Base-by-base conservation (phyloP, 2,797 vertebrate genomes). In the Antennarius maculatus region DNA sequence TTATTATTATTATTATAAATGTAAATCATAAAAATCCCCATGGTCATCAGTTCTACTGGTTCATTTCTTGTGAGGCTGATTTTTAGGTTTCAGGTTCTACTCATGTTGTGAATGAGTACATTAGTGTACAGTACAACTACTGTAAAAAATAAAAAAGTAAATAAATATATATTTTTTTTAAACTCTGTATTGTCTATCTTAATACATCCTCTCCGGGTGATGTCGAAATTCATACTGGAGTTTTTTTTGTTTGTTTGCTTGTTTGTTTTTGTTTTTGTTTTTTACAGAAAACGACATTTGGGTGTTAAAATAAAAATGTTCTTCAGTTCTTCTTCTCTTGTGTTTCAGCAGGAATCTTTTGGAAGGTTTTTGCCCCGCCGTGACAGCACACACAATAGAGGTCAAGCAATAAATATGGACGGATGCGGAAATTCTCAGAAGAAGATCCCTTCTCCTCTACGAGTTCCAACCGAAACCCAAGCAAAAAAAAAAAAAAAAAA, bases 401-500 rank as follows among this genome's bases (percentile, higher is more conserved):
- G 71, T 37, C 29, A 61, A 29, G 11, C 3, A 13, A 28, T 51
- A 71, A 74, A 77, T 53, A 61, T 64, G 46, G 43, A 37, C 31
- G 62, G 54, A 85, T 70, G 70, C 52, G 45, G 61, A 43, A 59
- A 51, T 65, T 71, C 62, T 74, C 58, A 56, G 73, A 80, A 54
- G 60, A 46, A 60, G 74, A 64, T 69, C 69, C 64, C 28, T 8
- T 41, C 10, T 51, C 27, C 16, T 31, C 10, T 29, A 58, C 15
- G 49, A 58, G 62, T 58, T 64, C 37, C 49, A 34, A 28, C 56
- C 81, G 61, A 78, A 70, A 54, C 60, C 48, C 77, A 83, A 53
- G 63, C 72, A 74, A 50, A 49, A 9, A 45, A 13, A 45, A 13
- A 45, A 12, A 45, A 13, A 45, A 13, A 45, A 3, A 45, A 13